Evolutionary conservation across 2,113 vertebrate genomes (phyloP).

Genomic region (Channa argus): DNA sequence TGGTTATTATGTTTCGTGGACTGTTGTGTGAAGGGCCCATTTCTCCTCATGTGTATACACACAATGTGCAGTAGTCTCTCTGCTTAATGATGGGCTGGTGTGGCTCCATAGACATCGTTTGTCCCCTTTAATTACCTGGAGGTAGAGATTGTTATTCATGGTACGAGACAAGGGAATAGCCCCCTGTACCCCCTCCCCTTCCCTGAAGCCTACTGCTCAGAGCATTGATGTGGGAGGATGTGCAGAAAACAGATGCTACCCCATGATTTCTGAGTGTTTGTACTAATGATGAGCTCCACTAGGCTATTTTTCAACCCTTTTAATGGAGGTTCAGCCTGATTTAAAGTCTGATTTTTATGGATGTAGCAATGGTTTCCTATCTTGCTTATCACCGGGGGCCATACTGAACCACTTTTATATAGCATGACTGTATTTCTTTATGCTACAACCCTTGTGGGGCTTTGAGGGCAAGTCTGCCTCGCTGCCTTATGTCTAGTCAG

Average conservation of each 20-base stretch:
- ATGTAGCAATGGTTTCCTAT: conserved; percentile 59
- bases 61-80: conserved; percentile 69
- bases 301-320: conserved; percentile 64
- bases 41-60: conserved; percentile 60
- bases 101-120: conserved; percentile 69
- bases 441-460: conserved; percentile 1
- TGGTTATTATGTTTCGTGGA: conserved; percentile 74
- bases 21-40: conserved; percentile 54
- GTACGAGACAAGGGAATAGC: conserved; percentile 66
- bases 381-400: conserved; percentile 49
- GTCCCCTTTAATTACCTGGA: conserved; percentile 79
- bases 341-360: conserved; percentile 71
- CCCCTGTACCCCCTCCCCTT: conserved; percentile 35
- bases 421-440: conserved; percentile 34
- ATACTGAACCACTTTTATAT: conserved; percentile 37
- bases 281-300: conserved; percentile 75
- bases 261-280: conserved; percentile 78
- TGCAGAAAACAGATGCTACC: conserved; percentile 78
- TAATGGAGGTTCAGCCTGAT: conserved; percentile 70
- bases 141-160: conserved; percentile 80
- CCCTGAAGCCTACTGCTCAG: conserved; percentile 66
- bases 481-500: not conserved
- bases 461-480: conserved; percentile 8
- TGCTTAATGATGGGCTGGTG: conserved; percentile 78
- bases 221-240: conserved; percentile 75